Evolutionary conservation across 2,797 vertebrate species (phyloP), one percentile per base, ranked within the genome.

Genomic region (Spheniscus humboldti): DNA sequence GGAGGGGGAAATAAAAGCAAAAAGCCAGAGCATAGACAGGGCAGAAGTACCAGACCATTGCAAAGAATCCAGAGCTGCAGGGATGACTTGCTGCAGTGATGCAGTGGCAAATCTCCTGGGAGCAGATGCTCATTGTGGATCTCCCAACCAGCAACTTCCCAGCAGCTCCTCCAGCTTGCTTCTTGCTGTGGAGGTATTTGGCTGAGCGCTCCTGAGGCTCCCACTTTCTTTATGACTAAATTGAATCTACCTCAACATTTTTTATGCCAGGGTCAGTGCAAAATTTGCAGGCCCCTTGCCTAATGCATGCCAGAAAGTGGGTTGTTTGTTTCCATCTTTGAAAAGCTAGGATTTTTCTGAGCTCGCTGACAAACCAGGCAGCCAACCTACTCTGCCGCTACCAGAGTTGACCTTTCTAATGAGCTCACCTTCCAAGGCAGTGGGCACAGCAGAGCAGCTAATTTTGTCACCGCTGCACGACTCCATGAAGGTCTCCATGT

Each of bases 391-490:
- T 3, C 64, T 55, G 68, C 50, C 52, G 18, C 41, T 35, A 33
- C 41, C 16, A n/a, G 23, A 47, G 59, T 1, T 37, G 56, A 37
- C 48, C n/a, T 27, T 60, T 83, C 82, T 43, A 71, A 47, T 5
- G 35, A 69, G 19, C 41, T 63, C 87, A 57, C 99, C 99, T 90
- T 98, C 98, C 67, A 97, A 90, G 47, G 97, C 96, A 25, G 97
- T 91, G 13, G 97, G 94, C 43, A 97, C 98, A 2, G 97, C 50
- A 14, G 97, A 97, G 94, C 99, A 99, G 96, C 98, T 98, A 33
- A 99, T 95, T 73, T 98, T 97, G 74, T 99, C 99, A 39, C 97
- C 45, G 18, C 98, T 98, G 94, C 99, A 99, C 0, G 99, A 98
- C 47, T 97, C 98, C 80, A 99, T 57, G 93, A 99, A 98, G 17